These are phyloP conservation scores for Macrocentrus cingulum DNA, from an alignment of 1,140 invertebrate genomes.

Conservation along the genomic window DNA sequence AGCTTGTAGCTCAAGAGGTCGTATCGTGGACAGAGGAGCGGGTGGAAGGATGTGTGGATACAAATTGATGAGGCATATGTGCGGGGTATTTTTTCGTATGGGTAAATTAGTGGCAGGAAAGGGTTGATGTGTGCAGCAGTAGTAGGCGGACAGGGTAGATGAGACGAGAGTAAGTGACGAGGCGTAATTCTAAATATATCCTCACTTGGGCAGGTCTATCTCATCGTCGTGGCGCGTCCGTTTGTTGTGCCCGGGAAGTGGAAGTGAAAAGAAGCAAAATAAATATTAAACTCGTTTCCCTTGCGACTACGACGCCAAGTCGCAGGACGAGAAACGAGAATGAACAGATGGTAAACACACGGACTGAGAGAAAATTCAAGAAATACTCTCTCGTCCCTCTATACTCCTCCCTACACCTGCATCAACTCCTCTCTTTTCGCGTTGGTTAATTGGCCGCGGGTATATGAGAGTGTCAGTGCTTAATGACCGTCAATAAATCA, in stretches of 20 bases:
- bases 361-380: slow-evolving; percentile 26
- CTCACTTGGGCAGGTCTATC: slow-evolving; percentile 14
- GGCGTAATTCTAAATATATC: slow-evolving; percentile 27
- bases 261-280: slow-evolving; percentile 26
- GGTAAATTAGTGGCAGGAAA: slow-evolving; percentile 19
- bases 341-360: slow-evolving; percentile 29
- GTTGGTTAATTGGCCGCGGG: slow-evolving; percentile 15
- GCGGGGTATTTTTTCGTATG: slow-evolving; percentile 3
- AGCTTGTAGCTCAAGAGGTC: not conserved
- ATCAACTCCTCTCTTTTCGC: slow-evolving; percentile 9
- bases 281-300: slow-evolving; percentile 26
- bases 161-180: slow-evolving; percentile 21
- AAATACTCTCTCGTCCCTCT: too few relatives aligned
- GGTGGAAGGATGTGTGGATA: not conserved
- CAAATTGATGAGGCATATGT: too few relatives aligned
- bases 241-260: slow-evolving; percentile 29
- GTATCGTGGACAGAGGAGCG: not conserved
- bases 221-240: too few relatives aligned
- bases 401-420: too few relatives aligned
- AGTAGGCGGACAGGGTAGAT: slow-evolving; percentile 15
- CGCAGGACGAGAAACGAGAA: slow-evolving; percentile 30
- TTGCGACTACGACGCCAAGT: slow-evolving; percentile 20
- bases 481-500: slow-evolving; percentile 23
- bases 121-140: slow-evolving; percentile 17
- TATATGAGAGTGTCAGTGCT: slow-evolving; percentile 19